Conservation (phyloP, 2,113 vertebrate genomes). For the Euleptes europaea region DNA sequence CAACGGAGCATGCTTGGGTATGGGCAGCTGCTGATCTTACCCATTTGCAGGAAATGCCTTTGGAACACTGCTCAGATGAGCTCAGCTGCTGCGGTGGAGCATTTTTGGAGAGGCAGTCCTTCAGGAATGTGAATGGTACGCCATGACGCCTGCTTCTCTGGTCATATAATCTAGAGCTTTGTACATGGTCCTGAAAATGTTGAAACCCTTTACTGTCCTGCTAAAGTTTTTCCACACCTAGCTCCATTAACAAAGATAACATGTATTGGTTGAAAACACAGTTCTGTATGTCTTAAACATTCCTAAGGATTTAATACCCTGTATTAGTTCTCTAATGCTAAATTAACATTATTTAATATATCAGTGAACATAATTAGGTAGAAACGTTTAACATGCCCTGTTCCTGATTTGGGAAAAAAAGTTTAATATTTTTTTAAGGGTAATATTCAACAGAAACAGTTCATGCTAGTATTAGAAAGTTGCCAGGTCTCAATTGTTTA, state of each 20-base stretch:
- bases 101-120: too few species aligned
- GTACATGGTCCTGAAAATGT: not conserved
- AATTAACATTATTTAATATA: constrained; percentile 40
- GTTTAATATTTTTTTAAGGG: too few species aligned
- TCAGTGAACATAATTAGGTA: constrained; percentile 37
- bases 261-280: constrained; percentile 17
- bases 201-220: not conserved
- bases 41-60: too few species aligned
- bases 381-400: constrained; percentile 47
- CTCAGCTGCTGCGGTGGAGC: too few species aligned
- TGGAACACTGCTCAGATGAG: too few species aligned
- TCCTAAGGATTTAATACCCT: not conserved
- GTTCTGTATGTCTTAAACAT: constrained; percentile 22
- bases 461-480: constrained; percentile 43
- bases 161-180: not conserved
- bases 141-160: too few species aligned
- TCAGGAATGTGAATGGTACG: too few species aligned
- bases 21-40: too few species aligned
- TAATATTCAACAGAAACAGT: constrained; percentile 49
- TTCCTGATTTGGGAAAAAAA: constrained; percentile 49
- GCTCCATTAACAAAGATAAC: constrained; percentile 10
- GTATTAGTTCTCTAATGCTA: constrained; percentile 30
- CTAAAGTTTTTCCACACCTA: not conserved
- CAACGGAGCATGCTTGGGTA: too few species aligned
- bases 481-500: constrained; percentile 26